phyloP scores from a whole-genome alignment of 92 coral and sea anemone species.

The Palythoa caribaeorum region DNA sequence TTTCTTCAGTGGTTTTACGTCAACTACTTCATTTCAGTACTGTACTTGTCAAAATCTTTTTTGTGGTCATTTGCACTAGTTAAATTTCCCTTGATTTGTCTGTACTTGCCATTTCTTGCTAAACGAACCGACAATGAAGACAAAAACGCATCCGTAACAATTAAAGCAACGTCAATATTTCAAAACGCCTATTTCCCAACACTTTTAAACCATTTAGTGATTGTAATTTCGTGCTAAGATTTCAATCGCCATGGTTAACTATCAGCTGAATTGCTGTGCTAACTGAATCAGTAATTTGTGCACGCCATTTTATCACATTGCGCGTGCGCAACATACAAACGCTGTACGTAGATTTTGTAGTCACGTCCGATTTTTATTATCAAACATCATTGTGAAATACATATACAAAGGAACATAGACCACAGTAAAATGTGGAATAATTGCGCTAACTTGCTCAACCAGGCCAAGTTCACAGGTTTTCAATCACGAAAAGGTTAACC shows the following conservation, averaged over 20 bases:
- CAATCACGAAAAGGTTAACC: neutral
- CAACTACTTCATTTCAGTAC: neutral
- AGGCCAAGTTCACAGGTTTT: conserved; percentile 19
- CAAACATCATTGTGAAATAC: neutral
- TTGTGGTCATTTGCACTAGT: neutral
- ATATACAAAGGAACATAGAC: neutral
- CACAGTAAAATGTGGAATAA: neutral
- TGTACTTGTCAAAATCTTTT: neutral
- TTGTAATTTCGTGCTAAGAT: neutral
- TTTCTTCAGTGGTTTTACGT: neutral
- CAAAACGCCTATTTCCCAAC: neutral
- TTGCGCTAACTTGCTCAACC: conserved; percentile 9
- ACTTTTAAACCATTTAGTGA: conserved; percentile 9
- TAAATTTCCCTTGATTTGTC: neutral
- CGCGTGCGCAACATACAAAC: neutral
- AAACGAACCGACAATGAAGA: neutral
- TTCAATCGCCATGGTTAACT: neutral
- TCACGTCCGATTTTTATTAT: neutral
- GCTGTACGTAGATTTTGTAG: neutral
- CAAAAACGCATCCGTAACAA: neutral
- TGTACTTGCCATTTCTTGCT: neutral
- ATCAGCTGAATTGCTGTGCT: neutral
- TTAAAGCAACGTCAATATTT: neutral
- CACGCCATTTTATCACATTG: neutral
- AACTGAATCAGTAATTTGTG: neutral